Conservation (phyloP, 1,140 invertebrate species). For the Sesamia nonagrioides region DNA sequence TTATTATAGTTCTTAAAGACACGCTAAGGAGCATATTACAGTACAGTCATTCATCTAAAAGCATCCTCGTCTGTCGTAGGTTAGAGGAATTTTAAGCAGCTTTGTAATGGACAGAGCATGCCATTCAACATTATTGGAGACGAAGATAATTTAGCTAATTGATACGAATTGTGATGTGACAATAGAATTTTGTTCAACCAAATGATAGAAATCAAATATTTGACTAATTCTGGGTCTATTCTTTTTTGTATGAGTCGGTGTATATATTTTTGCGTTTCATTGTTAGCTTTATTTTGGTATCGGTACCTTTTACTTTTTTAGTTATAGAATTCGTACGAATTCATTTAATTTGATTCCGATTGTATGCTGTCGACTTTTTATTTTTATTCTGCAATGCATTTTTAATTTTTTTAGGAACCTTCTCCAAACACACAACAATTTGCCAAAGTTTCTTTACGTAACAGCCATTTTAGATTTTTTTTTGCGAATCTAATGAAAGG, state of each 20-base stretch:
- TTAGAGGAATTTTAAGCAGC: not conserved
- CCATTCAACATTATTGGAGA: not conserved
- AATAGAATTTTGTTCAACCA: constrained; percentile 1
- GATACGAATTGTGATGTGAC: not conserved
- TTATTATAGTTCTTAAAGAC: not conserved
- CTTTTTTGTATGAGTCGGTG: not conserved
- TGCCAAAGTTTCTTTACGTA: too few species aligned
- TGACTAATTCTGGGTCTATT: not conserved
- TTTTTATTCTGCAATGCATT: too few species aligned
- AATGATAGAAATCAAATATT: not conserved
- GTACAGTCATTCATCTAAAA: too few species aligned
- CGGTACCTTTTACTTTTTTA: too few species aligned
- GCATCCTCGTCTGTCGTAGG: not conserved
- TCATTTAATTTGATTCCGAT: too few species aligned
- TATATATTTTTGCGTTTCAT: not conserved
- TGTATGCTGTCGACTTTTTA: too few species aligned
- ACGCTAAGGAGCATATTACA: not conserved
- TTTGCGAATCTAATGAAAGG: too few species aligned
- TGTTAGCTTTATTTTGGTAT: not conserved
- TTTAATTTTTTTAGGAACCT: too few species aligned
- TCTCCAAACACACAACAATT: too few species aligned
- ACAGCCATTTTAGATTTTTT: too few species aligned
- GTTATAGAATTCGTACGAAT: too few species aligned
- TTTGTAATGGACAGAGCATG: not conserved
- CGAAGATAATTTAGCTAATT: not conserved